phyloP scores from a whole-genome alignment of 2,113 vertebrate species.

The Oriolus oriolus region DNA sequence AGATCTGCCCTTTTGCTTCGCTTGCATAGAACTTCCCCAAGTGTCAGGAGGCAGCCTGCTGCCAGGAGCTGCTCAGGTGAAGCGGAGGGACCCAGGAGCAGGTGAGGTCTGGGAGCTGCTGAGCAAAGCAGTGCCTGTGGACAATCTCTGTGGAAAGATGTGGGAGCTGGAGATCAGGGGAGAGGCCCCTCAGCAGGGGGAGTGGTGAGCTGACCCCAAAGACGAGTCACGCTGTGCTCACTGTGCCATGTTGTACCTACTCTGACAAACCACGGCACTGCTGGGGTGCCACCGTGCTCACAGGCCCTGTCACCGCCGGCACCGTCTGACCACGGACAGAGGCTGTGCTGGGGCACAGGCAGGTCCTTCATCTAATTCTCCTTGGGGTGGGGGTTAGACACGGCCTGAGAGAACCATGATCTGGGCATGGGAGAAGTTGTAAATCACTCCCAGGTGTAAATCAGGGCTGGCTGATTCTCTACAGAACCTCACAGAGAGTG shows the following conservation, averaged over 20 bases:
- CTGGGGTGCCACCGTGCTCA: fast-evolving
- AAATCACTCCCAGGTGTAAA: neutral
- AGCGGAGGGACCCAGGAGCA: neutral
- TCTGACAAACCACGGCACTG: neutral
- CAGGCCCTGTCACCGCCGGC: fast-evolving
- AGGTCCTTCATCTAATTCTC: neutral
- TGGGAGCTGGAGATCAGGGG: neutral
- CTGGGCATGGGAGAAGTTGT: neutral
- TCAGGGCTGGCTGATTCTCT: neutral
- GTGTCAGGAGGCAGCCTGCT: neutral
- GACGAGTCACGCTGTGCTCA: fast-evolving
- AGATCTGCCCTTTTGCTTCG: neutral
- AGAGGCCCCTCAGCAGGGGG: too few relatives aligned
- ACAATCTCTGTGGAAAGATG: neutral
- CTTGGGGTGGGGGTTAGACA: neutral
- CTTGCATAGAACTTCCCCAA: fast-evolving
- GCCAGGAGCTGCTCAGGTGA: neutral
- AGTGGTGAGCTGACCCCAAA: neutral
- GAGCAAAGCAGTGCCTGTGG: neutral
- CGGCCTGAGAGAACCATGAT: fast-evolving
- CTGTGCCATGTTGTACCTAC: fast-evolving
- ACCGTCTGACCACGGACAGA: fast-evolving
- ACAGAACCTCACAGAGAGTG: neutral
- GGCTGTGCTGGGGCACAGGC: neutral
- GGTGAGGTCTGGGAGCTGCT: neutral